phyloP scores from a whole-genome alignment of 1,140 invertebrate genomes.

The Proales similis region DNA sequence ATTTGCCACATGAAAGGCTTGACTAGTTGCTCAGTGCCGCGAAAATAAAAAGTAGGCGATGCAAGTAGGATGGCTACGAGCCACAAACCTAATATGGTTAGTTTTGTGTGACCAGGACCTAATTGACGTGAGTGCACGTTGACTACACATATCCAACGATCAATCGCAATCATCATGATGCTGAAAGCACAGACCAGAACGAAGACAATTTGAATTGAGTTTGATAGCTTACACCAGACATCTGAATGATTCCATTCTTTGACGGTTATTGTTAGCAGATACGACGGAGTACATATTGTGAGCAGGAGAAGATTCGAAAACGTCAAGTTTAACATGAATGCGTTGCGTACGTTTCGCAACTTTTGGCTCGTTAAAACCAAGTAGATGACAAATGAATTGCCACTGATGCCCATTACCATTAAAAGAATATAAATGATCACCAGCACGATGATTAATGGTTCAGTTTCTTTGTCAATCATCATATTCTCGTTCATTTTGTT shows the following conservation, averaged over 20 bases:
- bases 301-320: slow-evolving; percentile 19
- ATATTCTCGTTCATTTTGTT: too few relatives aligned
- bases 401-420: slow-evolving; percentile 24
- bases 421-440: slow-evolving; percentile 26
- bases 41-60: slow-evolving; percentile 11
- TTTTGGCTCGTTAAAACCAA: slow-evolving; percentile 2
- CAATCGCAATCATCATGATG: slow-evolving; percentile 36
- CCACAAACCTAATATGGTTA: slow-evolving; percentile 16
- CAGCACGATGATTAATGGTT: too few relatives aligned
- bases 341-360: slow-evolving; percentile 31
- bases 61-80: slow-evolving; percentile 11
- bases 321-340: slow-evolving; percentile 25
- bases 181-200: slow-evolving; percentile 28
- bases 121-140: slow-evolving; percentile 17
- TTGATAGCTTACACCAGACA: slow-evolving; percentile 31
- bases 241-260: slow-evolving; percentile 17
- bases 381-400: slow-evolving; percentile 32
- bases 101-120: not conserved
- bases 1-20: slow-evolving; percentile 7
- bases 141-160: slow-evolving; percentile 34
- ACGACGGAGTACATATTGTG: slow-evolving; percentile 30
- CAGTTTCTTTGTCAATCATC: too few relatives aligned
- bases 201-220: slow-evolving; percentile 34
- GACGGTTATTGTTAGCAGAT: slow-evolving; percentile 14
- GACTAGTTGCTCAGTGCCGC: slow-evolving; percentile 16